phyloP scores from a whole-genome alignment of 2,797 vertebrate genomes.

The Parauchenoglanis punctatus region DNA sequence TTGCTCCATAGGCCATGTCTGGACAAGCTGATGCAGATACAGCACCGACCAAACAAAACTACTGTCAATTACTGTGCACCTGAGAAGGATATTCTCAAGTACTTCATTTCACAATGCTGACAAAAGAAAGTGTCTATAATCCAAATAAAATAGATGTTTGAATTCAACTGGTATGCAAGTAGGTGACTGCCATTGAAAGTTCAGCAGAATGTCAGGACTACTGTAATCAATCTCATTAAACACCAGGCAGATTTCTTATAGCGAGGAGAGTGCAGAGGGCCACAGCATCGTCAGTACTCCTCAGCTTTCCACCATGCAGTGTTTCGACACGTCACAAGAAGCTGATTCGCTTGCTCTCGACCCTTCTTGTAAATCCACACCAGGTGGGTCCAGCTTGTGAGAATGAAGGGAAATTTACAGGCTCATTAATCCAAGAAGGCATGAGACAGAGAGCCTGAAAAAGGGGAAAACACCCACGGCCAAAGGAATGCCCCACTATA shows the following conservation, averaged over 20 bases:
- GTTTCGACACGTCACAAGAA: slow-evolving; percentile 22
- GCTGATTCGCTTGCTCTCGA: slow-evolving; percentile 26
- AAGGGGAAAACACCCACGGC: slow-evolving; percentile 6
- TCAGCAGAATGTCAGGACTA: neutral
- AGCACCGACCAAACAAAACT: slow-evolving; percentile 33
- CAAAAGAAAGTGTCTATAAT: slow-evolving; percentile 17
- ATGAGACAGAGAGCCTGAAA: slow-evolving; percentile 4
- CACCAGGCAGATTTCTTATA: neutral
- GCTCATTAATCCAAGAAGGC: slow-evolving; percentile 36
- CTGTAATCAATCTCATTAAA: neutral
- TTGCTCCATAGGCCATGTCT: slow-evolving; percentile 25
- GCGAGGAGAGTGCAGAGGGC: neutral
- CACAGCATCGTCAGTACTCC: neutral
- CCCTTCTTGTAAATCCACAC: slow-evolving; percentile 33
- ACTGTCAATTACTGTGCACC: slow-evolving; percentile 25
- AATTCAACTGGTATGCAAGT: neutral
- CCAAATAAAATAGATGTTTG: slow-evolving; percentile 15
- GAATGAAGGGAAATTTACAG: slow-evolving; percentile 37
- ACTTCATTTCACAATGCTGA: neutral
- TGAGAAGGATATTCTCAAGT: slow-evolving; percentile 17
- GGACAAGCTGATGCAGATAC: slow-evolving; percentile 37
- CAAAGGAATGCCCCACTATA: slow-evolving; percentile 22
- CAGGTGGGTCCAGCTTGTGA: slow-evolving; percentile 27
- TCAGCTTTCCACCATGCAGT: neutral
- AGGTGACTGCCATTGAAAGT: neutral